Evolutionary conservation across 2,797 vertebrate species (phyloP).

Genomic region (Pipistrellus kuhlii): DNA sequence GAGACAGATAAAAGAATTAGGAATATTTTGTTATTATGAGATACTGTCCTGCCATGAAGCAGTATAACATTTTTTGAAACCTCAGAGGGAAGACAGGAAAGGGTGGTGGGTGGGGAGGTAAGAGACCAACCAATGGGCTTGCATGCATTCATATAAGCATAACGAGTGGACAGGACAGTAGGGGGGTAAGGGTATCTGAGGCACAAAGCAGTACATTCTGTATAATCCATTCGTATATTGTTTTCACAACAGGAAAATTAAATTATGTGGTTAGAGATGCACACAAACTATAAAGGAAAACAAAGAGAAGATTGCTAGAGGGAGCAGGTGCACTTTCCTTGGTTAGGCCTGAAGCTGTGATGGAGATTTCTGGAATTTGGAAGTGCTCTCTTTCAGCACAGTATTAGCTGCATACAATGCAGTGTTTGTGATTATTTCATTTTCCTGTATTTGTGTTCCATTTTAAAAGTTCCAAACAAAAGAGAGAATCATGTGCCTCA

Average conservation of each 20-base stretch:
- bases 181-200: neutral
- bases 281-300: neutral
- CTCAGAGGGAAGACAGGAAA: too few species aligned
- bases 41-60: neutral
- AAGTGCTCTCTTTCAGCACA: neutral
- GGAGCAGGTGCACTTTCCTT: neutral
- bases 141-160: too few species aligned
- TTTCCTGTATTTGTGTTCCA: neutral
- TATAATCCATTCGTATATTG: neutral
- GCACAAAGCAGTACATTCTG: neutral
- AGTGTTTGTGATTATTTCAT: neutral
- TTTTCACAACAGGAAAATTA: neutral
- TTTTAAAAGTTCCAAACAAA: constrained; percentile 10
- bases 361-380: neutral
- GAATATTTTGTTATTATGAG: neutral
- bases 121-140: too few species aligned
- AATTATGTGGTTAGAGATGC: neutral
- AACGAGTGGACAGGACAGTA: too few species aligned
- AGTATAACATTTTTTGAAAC: neutral
- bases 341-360: neutral
- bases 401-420: neutral
- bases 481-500: neutral
- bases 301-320: neutral
- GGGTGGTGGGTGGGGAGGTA: too few species aligned
- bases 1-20: neutral